Percentiles rank a stretch among this genome's conserved stretches.
These are phyloP conservation scores for Chlorodrepanis virens DNA, from an alignment of 2,113 vertebrate genomes.

Conservation along the genomic window DNA sequence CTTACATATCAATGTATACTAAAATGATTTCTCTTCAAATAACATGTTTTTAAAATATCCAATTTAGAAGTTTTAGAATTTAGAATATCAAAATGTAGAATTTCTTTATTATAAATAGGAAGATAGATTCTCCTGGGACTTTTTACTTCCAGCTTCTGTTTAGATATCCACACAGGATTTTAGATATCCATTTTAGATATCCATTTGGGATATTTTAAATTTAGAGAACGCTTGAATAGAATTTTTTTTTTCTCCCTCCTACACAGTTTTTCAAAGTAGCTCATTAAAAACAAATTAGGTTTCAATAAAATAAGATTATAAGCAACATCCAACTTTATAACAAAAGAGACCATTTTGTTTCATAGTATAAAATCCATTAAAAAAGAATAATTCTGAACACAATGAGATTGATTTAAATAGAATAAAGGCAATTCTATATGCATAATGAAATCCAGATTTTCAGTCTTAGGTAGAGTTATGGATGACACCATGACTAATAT, in stretches of 20 bases:
- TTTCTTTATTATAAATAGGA: neutral
- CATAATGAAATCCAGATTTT: neutral
- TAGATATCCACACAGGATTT: neutral
- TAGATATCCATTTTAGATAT: too few relatives aligned
- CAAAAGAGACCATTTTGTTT: neutral
- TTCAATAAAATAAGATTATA: neutral
- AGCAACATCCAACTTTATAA: rapidly evolving
- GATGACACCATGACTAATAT: neutral
- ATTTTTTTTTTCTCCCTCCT: neutral
- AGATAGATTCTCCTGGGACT: neutral
- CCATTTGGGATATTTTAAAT: neutral
- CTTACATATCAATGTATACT: neutral
- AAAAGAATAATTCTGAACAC: neutral
- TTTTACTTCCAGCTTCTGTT: neutral
- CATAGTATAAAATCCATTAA: neutral
- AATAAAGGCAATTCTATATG: neutral
- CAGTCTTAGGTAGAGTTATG: neutral
- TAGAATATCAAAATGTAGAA: neutral
- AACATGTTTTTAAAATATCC: rapidly evolving
- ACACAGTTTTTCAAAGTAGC: neutral
- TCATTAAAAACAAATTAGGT: neutral
- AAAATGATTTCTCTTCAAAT: neutral
- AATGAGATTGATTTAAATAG: neutral
- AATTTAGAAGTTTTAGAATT: neutral
- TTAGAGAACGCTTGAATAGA: neutral